A percentile compares a stretch with the other conserved stretches of the same genome.
Conservation (phyloP, 2,888 invertebrate genomes). For the Priocnemis perturbator region DNA sequence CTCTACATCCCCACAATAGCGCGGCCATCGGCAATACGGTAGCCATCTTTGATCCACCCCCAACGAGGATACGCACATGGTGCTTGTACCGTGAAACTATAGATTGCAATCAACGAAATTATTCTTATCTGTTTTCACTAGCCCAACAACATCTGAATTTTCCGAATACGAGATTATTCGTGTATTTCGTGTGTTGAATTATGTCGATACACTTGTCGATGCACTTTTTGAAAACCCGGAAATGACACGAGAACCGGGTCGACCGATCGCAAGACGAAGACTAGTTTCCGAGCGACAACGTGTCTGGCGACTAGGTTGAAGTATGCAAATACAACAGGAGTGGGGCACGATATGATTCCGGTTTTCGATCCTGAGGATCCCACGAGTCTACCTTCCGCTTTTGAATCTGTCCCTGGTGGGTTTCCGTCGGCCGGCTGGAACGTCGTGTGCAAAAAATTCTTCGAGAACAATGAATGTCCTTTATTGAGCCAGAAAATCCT, state of each 20-base stretch:
- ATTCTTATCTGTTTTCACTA: too few relatives aligned
- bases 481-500: too few relatives aligned
- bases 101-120: too few relatives aligned
- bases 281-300: constrained; percentile 34
- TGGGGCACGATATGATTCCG: constrained; percentile 42
- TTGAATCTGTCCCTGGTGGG: constrained; percentile 18
- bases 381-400: constrained; percentile 44
- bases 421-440: constrained; percentile 23
- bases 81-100: too few relatives aligned
- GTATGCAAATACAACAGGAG: constrained; percentile 45
- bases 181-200: too few relatives aligned
- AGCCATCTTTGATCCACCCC: constrained; percentile 41
- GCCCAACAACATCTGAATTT: too few relatives aligned
- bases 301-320: constrained; percentile 23
- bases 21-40: constrained; percentile 25
- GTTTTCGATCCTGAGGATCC: constrained; percentile 42
- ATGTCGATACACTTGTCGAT: too few relatives aligned
- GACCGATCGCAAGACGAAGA: constrained; percentile 24
- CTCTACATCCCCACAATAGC: constrained; percentile 39
- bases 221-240: too few relatives aligned
- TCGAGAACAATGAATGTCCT: constrained; percentile 20
- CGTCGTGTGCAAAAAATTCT: constrained; percentile 35
- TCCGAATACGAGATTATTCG: too few relatives aligned
- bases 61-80: constrained; percentile 3
- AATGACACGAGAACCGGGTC: too few relatives aligned